Conservation (phyloP, 2,888 invertebrate species). For the Eupithecia abbreviata region DNA sequence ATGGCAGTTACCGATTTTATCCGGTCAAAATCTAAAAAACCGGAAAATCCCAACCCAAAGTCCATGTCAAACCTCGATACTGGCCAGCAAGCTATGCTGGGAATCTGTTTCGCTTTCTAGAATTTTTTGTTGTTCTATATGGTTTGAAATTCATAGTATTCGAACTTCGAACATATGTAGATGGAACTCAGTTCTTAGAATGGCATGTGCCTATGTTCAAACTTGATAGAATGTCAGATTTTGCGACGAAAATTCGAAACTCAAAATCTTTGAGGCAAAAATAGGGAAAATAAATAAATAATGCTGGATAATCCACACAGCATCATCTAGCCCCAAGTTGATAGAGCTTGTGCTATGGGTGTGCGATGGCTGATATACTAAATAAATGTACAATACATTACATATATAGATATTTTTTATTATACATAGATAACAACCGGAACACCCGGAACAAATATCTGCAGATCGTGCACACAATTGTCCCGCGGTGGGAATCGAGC, state of each 20-base stretch:
- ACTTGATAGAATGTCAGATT: not conserved
- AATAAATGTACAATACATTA: too few species aligned
- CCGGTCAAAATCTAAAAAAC: conserved; percentile 20
- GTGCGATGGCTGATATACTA: too few species aligned
- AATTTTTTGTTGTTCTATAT: conserved; percentile 61
- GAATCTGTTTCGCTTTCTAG: conserved; percentile 61
- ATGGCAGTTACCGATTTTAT: conserved; percentile 6
- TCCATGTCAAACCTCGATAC: conserved; percentile 18
- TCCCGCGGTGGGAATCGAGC: too few species aligned
- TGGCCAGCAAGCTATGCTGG: conserved; percentile 36
- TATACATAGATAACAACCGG: too few species aligned
- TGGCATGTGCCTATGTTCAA: conserved; percentile 38
- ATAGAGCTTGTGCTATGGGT: too few species aligned
- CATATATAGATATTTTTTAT: too few species aligned
- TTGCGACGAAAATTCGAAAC: not conserved
- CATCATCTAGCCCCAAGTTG: too few species aligned
- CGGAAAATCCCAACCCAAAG: conserved; percentile 8
- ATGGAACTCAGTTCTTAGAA: conserved; percentile 56
- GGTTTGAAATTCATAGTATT: conserved; percentile 38
- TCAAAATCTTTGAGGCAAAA: not conserved
- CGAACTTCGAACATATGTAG: conserved; percentile 43
- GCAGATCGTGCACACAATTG: too few species aligned
- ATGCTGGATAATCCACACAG: too few species aligned
- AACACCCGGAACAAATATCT: too few species aligned
- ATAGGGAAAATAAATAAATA: not conserved